Evolutionary conservation across 2,888 invertebrate genomes (phyloP).

Genomic region (Glyphotaelius pellucidus): DNA sequence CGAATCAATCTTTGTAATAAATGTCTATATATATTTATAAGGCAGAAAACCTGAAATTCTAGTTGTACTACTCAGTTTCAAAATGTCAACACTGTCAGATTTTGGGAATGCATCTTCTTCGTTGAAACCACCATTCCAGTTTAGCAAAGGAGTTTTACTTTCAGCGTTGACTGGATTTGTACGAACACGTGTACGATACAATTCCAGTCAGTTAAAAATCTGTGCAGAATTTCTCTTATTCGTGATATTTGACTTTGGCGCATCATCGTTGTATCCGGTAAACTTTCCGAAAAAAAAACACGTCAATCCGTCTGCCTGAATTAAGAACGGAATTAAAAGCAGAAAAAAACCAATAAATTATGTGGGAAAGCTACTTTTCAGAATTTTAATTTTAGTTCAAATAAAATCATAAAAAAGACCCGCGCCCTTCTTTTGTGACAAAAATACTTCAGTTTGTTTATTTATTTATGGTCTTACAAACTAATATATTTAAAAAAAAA

Average conservation of each 20-base stretch:
- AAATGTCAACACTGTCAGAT: background rate
- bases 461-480: too few species aligned
- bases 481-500: too few species aligned
- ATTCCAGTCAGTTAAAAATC: background rate
- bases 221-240: background rate
- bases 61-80: background rate
- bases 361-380: too few species aligned
- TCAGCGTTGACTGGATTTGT: background rate
- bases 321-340: too few species aligned
- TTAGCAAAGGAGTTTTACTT: background rate
- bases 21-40: too few species aligned
- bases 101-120: background rate
- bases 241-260: background rate
- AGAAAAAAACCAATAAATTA: too few species aligned
- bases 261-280: background rate
- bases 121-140: background rate
- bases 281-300: background rate
- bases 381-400: too few species aligned
- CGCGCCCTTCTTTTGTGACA: too few species aligned
- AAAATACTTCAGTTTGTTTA: too few species aligned
- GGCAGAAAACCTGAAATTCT: background rate
- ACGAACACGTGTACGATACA: background rate
- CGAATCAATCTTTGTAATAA: too few species aligned
- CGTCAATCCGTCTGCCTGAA: too few species aligned
- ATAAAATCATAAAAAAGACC: too few species aligned